phyloP scores from a whole-genome alignment of 2,888 invertebrate genomes.

The Chrysina gloriosa region DNA sequence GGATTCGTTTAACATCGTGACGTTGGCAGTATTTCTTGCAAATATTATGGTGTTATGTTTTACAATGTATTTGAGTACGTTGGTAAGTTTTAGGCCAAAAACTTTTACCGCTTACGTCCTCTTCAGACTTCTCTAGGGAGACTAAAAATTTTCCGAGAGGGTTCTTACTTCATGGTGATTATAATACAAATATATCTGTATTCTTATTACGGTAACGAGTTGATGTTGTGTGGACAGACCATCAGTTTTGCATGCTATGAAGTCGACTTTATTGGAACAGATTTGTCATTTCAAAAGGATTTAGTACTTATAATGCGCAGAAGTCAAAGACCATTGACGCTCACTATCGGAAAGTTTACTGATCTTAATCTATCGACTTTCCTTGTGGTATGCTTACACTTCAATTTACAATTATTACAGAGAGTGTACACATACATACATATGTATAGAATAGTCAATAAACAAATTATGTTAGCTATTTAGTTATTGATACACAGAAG shows the following conservation, averaged over 20 bases:
- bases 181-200: background rate
- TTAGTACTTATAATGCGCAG: conserved; percentile 4
- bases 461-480: too few relatives aligned
- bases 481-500: too few relatives aligned
- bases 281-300: background rate
- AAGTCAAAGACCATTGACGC: background rate
- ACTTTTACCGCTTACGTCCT: background rate
- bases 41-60: background rate
- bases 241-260: background rate
- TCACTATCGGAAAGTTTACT: conserved; percentile 3
- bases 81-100: background rate
- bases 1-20: background rate
- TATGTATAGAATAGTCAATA: too few relatives aligned
- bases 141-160: background rate
- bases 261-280: background rate
- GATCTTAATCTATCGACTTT: background rate
- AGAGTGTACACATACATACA: too few relatives aligned
- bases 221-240: background rate
- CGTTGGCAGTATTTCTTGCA: background rate
- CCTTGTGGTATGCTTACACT: background rate
- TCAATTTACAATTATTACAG: background rate
- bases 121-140: background rate
- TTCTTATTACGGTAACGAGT: background rate
- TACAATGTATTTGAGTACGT: background rate
- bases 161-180: background rate